Percentiles rank a stretch among this genome's conserved stretches.
These are phyloP conservation scores for Tetramorium parvispinum DNA, from an alignment of 1,140 invertebrate species.

Conservation along the genomic window DNA sequence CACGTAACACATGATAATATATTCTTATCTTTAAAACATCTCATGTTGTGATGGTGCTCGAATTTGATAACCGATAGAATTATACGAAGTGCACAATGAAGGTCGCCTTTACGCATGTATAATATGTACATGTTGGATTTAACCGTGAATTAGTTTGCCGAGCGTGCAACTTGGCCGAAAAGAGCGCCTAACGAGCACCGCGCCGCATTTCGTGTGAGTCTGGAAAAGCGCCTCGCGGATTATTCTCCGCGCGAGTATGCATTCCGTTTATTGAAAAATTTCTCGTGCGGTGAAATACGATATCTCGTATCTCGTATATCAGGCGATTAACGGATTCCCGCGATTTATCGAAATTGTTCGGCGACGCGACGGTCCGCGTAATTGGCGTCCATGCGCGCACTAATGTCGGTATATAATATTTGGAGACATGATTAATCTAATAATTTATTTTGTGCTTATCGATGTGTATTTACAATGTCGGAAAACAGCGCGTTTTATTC, in stretches of 20 bases:
- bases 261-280: constrained; percentile 56
- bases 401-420: constrained; percentile 49
- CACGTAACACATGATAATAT: background rate
- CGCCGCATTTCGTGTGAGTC: background rate
- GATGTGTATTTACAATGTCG: constrained; percentile 19
- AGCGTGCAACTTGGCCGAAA: constrained; percentile 16
- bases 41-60: background rate
- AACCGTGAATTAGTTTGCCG: constrained; percentile 22
- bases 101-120: background rate
- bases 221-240: constrained; percentile 40
- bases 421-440: constrained; percentile 47
- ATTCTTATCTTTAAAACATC: background rate
- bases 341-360: constrained; percentile 55
- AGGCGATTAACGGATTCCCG: constrained; percentile 47
- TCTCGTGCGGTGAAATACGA: constrained; percentile 43
- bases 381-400: constrained; percentile 21
- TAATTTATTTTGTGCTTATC: constrained; percentile 48
- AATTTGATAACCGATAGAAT: background rate
- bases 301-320: constrained; percentile 30
- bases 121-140: background rate
- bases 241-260: constrained; percentile 25
- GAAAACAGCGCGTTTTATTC: constrained; percentile 40
- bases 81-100: background rate
- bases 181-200: background rate
- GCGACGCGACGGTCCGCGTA: constrained; percentile 45